phyloP scores from a whole-genome alignment of 2,888 invertebrate genomes.

The Pristionchus mayeri region DNA sequence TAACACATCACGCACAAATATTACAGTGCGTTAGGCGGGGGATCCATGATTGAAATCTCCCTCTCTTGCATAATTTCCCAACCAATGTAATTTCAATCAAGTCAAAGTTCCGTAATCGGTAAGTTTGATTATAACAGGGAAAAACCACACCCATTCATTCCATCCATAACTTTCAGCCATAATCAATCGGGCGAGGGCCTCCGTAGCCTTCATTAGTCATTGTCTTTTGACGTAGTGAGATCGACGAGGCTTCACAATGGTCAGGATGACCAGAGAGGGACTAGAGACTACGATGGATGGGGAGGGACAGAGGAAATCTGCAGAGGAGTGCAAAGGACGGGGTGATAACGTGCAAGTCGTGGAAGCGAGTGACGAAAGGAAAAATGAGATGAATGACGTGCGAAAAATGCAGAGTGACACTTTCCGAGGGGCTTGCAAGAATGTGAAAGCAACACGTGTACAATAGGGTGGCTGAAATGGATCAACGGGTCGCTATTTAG shows the following conservation, averaged over 20 bases:
- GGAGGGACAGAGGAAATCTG: background rate
- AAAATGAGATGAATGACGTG: background rate
- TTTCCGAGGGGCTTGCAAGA: background rate
- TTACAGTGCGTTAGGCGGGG: constrained; percentile 1
- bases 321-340: constrained; percentile 25
- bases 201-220: constrained; percentile 33
- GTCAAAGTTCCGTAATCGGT: too few relatives aligned
- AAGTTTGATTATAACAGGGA: too few relatives aligned
- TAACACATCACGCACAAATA: constrained; percentile 9
- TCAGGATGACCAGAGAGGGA: background rate
- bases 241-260: background rate
- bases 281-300: background rate
- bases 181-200: background rate
- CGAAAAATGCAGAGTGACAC: background rate
- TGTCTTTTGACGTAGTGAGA: constrained; percentile 38
- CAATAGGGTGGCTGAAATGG: too few relatives aligned
- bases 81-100: background rate
- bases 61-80: background rate
- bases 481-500: too few relatives aligned
- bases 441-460: background rate
- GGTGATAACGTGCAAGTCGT: constrained; percentile 34
- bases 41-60: background rate
- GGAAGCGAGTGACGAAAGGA: constrained; percentile 3
- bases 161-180: background rate
- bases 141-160: constrained; percentile 21